phyloP scores from a whole-genome alignment of 2,888 invertebrate species.

The Cordylochernes scorpioides region DNA sequence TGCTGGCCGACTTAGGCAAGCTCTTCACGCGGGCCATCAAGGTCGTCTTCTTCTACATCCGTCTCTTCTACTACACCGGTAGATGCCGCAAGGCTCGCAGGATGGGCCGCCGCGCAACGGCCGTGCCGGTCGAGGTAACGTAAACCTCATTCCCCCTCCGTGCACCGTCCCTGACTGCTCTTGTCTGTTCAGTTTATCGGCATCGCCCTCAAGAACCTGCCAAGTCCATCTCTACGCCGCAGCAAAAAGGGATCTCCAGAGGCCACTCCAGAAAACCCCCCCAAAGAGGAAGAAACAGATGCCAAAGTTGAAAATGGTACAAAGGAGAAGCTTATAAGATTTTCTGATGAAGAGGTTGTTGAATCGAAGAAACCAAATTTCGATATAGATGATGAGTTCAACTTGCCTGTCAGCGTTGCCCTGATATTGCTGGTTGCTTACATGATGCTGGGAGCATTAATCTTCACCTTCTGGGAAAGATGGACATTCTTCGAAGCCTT shows the following conservation, averaged over 20 bases:
- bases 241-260: neutral
- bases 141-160: too few relatives aligned
- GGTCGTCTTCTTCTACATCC: slow-evolving; percentile 38
- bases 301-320: too few relatives aligned
- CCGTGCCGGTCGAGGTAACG: slow-evolving; percentile 13
- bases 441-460: slow-evolving; percentile 56
- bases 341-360: too few relatives aligned
- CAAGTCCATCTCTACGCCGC: neutral
- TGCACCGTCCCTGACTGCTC: neutral
- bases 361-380: too few relatives aligned
- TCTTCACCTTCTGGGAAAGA: slow-evolving; percentile 23
- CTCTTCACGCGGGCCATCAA: slow-evolving; percentile 69
- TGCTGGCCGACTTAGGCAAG: slow-evolving; percentile 81
- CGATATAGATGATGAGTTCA: slow-evolving; percentile 72
- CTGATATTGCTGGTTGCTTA: slow-evolving; percentile 53
- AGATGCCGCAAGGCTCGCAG: slow-evolving; percentile 10
- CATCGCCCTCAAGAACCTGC: too few relatives aligned
- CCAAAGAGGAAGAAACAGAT: neutral
- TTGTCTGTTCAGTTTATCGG: too few relatives aligned
- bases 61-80: slow-evolving; percentile 18
- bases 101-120: slow-evolving; percentile 11
- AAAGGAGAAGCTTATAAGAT: too few relatives aligned
- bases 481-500: slow-evolving; percentile 79
- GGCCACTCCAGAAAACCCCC: neutral
- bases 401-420: slow-evolving; percentile 69